Evolutionary conservation across 1,140 invertebrate genomes (phyloP), one percentile per base, ranked within the genome.

Genomic region (Hypothenemus hampei): DNA sequence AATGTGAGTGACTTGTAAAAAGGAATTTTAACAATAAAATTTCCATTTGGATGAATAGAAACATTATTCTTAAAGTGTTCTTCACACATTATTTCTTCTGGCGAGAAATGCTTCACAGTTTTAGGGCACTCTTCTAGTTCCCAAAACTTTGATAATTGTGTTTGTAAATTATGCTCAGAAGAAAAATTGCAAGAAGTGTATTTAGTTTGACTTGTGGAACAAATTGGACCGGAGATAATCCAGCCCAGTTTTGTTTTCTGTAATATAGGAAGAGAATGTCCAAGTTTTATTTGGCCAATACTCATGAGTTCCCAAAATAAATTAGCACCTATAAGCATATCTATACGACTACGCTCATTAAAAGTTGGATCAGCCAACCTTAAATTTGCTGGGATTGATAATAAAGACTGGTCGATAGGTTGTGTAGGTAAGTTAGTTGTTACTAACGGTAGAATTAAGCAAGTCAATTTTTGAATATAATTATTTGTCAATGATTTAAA

Each of bases 201-300:
- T 1, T 49, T 35, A 33, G 7, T 19, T 33, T 19, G 33, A 11
- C 22, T 6, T 22, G 8, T 21, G n/a, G 4, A 23, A 43, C 29
- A n/a, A 18, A 51, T 37, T 6, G 36, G 29, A 1, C 61, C 58
- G 10, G 55, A 26, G 5, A 65, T 11, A 31, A 65, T 36, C 61
- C 61, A 65, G 1, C 64, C 64, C 29, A 64, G 52, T 16, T 51
- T 37, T 4, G 57, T 65, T 46, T 64, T 59, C 45, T 65, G 62
- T 10, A 64, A 36, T 4, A 56, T 48, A 3, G 43, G 53, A 33
- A 16, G 16, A 43, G 39, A 29, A 19, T 24, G 29, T 21, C 33
- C 39, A 29, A 57, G 24, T 44, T 52, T 55, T 23, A 61, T 53
- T 43, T 59, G 46, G 4, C 35, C 56, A 4, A 26, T 20, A 15